Percentiles rank a stretch among this genome's conserved stretches.
These are phyloP conservation scores for Diploptera punctata DNA, from an alignment of 2,888 invertebrate species.

Conservation along the genomic window DNA sequence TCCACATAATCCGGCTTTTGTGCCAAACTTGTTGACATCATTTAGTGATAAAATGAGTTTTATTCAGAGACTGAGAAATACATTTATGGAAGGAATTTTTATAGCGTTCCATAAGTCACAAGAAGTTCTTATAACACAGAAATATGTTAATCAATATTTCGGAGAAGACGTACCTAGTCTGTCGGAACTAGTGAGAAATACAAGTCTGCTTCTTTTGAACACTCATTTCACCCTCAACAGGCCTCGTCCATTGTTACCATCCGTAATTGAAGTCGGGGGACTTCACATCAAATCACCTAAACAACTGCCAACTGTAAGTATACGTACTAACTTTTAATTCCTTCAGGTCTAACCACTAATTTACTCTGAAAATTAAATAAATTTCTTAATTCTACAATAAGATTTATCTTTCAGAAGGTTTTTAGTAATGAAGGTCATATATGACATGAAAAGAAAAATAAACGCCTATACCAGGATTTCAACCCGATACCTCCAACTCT, in stretches of 20 bases:
- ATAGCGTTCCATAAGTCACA: slow-evolving; percentile 51
- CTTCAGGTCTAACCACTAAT: too few species aligned
- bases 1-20: slow-evolving; percentile 64
- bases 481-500: too few species aligned
- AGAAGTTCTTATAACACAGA: slow-evolving; percentile 18
- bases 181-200: slow-evolving; percentile 60
- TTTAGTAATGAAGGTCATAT: too few species aligned
- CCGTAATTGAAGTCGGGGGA: slow-evolving; percentile 33
- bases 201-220: slow-evolving; percentile 64
- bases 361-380: too few species aligned
- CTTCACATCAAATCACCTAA: slow-evolving; percentile 26
- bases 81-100: background rate
- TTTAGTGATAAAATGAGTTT: slow-evolving; percentile 31
- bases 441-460: too few species aligned
- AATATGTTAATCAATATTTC: slow-evolving; percentile 36
- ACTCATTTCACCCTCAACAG: slow-evolving; percentile 67
- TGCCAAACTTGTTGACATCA: slow-evolving; percentile 57
- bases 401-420: too few species aligned
- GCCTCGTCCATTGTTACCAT: slow-evolving; percentile 45
- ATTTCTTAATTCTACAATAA: too few species aligned
- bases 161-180: slow-evolving; percentile 60
- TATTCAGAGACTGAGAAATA: slow-evolving; percentile 24
- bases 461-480: too few species aligned
- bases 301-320: slow-evolving; percentile 30
- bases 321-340: too few species aligned